These are phyloP conservation scores for Timandra comae DNA, from an alignment of 2,888 invertebrate species.

Conservation along the genomic window DNA sequence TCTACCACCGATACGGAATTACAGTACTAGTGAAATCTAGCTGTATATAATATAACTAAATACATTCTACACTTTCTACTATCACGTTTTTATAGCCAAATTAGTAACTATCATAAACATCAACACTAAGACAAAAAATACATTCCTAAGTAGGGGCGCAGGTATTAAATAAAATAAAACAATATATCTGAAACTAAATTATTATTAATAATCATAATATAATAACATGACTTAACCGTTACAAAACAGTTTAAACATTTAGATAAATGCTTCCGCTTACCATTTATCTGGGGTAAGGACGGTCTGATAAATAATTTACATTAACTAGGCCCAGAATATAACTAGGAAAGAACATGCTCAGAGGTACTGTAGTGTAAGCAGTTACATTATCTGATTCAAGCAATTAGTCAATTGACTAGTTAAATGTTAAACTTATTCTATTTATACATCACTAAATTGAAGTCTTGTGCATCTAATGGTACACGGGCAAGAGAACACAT, in stretches of 20 bases:
- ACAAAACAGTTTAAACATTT: constrained; percentile 72
- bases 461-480: constrained; percentile 59
- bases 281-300: constrained; percentile 71
- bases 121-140: too few species aligned
- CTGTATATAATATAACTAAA: too few species aligned
- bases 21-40: too few species aligned
- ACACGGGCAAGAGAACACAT: constrained; percentile 47
- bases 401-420: constrained; percentile 58
- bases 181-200: constrained; percentile 67
- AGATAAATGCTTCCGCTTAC: constrained; percentile 66
- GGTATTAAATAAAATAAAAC: too few species aligned
- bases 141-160: too few species aligned
- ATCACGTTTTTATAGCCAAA: too few species aligned
- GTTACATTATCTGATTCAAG: constrained; percentile 30
- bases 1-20: too few species aligned
- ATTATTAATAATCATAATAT: constrained; percentile 68
- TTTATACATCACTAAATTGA: constrained; percentile 42
- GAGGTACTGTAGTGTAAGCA: constrained; percentile 10
- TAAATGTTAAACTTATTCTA: constrained; percentile 29
- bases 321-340: constrained; percentile 69
- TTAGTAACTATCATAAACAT: too few species aligned
- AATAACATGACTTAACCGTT: constrained; percentile 75
- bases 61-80: too few species aligned
- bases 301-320: constrained; percentile 70
- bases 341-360: constrained; percentile 15